A percentile compares a stretch with the other conserved stretches of the same genome.
These are phyloP conservation scores for Malurus splendens DNA, from an alignment of 2,797 vertebrate species.

Conservation along the genomic window DNA sequence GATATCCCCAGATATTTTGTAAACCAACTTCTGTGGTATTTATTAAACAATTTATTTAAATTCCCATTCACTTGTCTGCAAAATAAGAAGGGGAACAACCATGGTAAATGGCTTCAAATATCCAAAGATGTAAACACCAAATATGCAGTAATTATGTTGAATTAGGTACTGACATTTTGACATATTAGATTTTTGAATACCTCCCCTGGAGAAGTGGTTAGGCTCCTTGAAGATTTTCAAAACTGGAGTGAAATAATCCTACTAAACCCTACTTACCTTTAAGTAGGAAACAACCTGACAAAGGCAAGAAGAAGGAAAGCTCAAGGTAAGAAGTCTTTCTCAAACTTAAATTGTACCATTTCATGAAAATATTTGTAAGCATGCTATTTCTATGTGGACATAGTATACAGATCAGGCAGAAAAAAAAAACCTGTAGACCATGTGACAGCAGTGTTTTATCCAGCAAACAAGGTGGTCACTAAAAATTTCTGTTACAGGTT, in stretches of 20 bases:
- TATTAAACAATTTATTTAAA: slow-evolving; percentile 26
- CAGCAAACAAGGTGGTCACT: slow-evolving; percentile 17
- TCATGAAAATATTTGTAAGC: not conserved
- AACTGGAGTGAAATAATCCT: not conserved
- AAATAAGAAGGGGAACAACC: not conserved
- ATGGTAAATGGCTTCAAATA: not conserved
- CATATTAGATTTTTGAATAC: not conserved
- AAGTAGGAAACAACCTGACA: not conserved
- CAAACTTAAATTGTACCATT: not conserved
- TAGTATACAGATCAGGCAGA: not conserved
- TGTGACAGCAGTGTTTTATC: slow-evolving; percentile 10
- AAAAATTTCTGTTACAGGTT: slow-evolving; percentile 19
- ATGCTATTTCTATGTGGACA: not conserved
- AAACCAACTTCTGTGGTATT: not conserved
- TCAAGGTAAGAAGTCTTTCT: not conserved
- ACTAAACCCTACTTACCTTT: not conserved
- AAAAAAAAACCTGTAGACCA: not conserved
- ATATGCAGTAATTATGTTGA: not conserved
- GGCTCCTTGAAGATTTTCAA: not conserved
- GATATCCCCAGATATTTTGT: not conserved
- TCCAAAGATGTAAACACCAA: slow-evolving; percentile 6
- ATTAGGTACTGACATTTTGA: not conserved
- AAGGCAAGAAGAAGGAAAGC: not conserved
- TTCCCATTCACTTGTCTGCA: not conserved
- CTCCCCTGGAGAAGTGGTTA: not conserved